These are phyloP conservation scores for Callimorpha dominula DNA, from an alignment of 2,888 invertebrate species.

Conservation along the genomic window DNA sequence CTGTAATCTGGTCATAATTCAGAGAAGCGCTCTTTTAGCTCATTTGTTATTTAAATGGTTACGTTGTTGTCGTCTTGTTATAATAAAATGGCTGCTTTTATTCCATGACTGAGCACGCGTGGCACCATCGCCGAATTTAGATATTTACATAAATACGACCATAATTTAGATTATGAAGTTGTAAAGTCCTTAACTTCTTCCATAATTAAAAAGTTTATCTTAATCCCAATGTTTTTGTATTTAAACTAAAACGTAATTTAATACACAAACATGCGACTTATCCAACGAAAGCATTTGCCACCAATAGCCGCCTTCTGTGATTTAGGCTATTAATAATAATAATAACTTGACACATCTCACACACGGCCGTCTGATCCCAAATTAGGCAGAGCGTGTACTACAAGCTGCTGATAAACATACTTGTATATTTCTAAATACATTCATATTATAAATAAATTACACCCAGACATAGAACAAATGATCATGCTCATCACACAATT, in stretches of 20 bases:
- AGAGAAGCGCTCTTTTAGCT: constrained; percentile 35
- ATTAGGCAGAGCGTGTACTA: too few species aligned
- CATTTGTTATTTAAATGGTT: constrained; percentile 56
- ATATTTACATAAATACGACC: constrained; percentile 26
- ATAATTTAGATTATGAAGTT: constrained; percentile 28
- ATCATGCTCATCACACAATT: too few species aligned
- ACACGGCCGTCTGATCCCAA: too few species aligned
- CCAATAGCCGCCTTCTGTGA: background rate
- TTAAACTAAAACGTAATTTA: background rate
- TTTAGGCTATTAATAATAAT: background rate
- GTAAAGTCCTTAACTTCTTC: constrained; percentile 1
- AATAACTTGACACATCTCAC: too few species aligned
- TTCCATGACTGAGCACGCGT: constrained; percentile 45
- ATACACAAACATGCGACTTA: background rate
- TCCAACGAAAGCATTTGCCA: background rate
- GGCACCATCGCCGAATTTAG: constrained; percentile 29
- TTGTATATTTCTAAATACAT: too few species aligned
- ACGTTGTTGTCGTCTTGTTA: constrained; percentile 29
- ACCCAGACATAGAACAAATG: too few species aligned
- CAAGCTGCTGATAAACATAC: too few species aligned
- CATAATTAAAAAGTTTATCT: background rate
- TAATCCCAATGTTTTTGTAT: background rate
- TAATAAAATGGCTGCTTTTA: constrained; percentile 53
- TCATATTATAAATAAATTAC: too few species aligned
- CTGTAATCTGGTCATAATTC: constrained; percentile 36